Conservation (phyloP, 2,888 invertebrate species). For the Oligia fasciuncula region DNA sequence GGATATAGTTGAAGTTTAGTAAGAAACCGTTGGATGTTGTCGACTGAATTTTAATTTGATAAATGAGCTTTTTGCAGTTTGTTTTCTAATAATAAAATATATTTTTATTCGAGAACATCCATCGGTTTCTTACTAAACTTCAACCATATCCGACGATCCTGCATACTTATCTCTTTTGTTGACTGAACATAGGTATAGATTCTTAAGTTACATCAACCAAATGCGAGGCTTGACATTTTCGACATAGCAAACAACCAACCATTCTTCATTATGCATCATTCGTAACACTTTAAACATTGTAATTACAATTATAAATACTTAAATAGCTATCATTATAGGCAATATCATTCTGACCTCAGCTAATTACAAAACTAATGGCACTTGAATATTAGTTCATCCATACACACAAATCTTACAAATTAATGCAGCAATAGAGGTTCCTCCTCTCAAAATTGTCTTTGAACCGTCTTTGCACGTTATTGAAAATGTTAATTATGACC, state of each 20-base stretch:
- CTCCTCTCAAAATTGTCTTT: conserved; percentile 65
- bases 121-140: too few relatives aligned
- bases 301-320: conserved; percentile 59
- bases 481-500: conserved; percentile 26
- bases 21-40: too few relatives aligned
- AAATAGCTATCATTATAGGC: conserved; percentile 26
- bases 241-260: conserved; percentile 19
- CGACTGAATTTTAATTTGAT: too few relatives aligned
- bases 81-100: too few relatives aligned
- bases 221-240: conserved; percentile 46
- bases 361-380: conserved; percentile 73
- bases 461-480: conserved; percentile 38
- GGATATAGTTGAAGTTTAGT: too few relatives aligned
- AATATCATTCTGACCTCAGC: conserved; percentile 39
- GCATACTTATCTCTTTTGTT: too few relatives aligned
- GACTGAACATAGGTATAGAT: not conserved
- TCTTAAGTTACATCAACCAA: conserved; percentile 1
- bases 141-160: too few relatives aligned
- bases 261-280: conserved; percentile 38
- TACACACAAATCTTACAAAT: conserved; percentile 57
- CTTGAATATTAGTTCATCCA: conserved; percentile 68
- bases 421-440: conserved; percentile 65
- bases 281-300: conserved; percentile 28
- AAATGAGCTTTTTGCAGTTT: too few relatives aligned
- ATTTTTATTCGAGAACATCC: too few relatives aligned